Conservation (phyloP, 2,888 invertebrate species). For the Drosophila aldrichi region DNA sequence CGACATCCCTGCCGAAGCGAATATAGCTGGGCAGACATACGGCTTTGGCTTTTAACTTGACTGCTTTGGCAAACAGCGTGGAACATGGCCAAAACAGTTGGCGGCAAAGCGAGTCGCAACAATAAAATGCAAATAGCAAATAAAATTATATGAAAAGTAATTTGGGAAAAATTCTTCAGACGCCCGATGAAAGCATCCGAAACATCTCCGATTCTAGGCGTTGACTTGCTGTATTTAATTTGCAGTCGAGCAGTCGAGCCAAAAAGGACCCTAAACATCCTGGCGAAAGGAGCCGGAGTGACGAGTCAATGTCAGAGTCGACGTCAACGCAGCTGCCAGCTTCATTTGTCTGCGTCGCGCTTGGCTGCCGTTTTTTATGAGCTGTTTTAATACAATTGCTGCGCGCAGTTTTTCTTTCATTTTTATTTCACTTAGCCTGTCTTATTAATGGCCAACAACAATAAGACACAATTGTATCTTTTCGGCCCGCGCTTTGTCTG, state of each 20-base stretch:
- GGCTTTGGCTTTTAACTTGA: conserved; percentile 45
- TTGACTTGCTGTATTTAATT: conserved; percentile 65
- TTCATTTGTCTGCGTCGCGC: conserved; percentile 52
- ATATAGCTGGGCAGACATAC: conserved; percentile 47
- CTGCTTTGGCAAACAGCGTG: conserved; percentile 21
- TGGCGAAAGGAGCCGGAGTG: conserved; percentile 14
- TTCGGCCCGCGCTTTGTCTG: conserved; percentile 50
- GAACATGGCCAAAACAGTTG: conserved; percentile 37
- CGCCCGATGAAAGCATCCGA: conserved; percentile 48
- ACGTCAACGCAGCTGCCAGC: conserved; percentile 47
- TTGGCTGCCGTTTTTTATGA: conserved; percentile 49
- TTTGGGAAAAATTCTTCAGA: conserved; percentile 55
- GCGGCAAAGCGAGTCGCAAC: conserved; percentile 38
- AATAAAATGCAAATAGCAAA: conserved; percentile 76
- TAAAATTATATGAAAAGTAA: conserved; percentile 75
- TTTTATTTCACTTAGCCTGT: conserved; percentile 40
- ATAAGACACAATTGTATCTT: conserved; percentile 71
- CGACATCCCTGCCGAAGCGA: conserved; percentile 48
- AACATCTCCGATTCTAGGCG: conserved; percentile 22
- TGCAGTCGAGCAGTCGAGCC: conserved; percentile 33
- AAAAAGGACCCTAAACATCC: conserved; percentile 28
- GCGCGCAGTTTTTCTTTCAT: conserved; percentile 30
- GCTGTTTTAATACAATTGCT: conserved; percentile 77
- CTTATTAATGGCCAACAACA: conserved; percentile 77
- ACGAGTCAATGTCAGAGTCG: conserved; percentile 16